Conservation (phyloP, 2,888 invertebrate species). For the Spicauda simplicius region DNA sequence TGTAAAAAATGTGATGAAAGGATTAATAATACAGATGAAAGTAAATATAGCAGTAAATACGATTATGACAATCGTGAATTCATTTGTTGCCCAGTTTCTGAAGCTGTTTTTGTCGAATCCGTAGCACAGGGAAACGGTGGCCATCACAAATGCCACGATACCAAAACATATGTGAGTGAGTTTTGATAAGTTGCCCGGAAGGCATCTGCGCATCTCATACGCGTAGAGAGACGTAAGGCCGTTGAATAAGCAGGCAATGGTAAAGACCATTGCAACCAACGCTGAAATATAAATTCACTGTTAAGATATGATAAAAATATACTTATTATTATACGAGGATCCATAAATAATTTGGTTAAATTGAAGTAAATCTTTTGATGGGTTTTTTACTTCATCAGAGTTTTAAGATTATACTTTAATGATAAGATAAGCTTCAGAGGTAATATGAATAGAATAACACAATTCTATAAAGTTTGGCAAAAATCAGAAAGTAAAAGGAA, state of each 20-base stretch:
- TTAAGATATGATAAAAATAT: not conserved
- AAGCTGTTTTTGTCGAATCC: conserved; percentile 59
- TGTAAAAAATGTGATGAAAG: conserved; percentile 52
- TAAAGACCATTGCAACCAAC: conserved; percentile 51
- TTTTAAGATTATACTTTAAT: too few relatives aligned
- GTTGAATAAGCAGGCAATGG: conserved; percentile 47
- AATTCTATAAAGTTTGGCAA: too few relatives aligned
- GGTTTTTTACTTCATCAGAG: too few relatives aligned
- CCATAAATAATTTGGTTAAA: not conserved
- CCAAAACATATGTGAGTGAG: conserved; percentile 53
- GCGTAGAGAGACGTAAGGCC: conserved; percentile 51
- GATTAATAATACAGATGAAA: conserved; percentile 55
- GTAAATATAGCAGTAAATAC: conserved; percentile 51
- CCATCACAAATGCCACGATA: conserved; percentile 51
- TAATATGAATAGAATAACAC: too few relatives aligned
- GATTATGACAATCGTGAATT: conserved; percentile 52
- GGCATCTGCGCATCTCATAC: conserved; percentile 45
- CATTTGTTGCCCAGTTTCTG: conserved; percentile 49
- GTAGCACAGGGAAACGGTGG: conserved; percentile 56
- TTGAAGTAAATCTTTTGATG: too few relatives aligned
- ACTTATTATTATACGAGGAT: not conserved
- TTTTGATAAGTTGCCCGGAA: conserved; percentile 48
- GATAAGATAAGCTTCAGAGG: too few relatives aligned
- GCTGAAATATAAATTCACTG: conserved; percentile 42
- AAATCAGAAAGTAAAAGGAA: too few relatives aligned